Base-by-base conservation (phyloP, 2,113 vertebrate genomes). In the Tor tambroides region DNA sequence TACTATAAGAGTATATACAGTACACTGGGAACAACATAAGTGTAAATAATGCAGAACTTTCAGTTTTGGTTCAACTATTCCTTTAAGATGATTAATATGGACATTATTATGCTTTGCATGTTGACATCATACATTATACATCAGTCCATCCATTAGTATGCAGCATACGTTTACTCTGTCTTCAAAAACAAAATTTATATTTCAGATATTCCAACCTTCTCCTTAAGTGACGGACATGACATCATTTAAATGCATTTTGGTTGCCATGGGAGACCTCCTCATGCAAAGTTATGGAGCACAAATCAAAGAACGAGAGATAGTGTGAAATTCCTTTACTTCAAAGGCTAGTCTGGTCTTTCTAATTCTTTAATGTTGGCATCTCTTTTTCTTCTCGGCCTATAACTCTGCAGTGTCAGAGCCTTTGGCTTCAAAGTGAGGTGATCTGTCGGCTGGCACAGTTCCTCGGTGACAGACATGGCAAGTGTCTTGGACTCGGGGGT, bases 241-340 rank as follows among this genome's bases (percentile, higher is more conserved):
- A 56, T 85, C 28, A 81, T 88, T 75, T 65, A 81, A 67, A 85
- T 67, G 41, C n/a, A 85, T 32, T 54, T 46, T 72, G 72, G 86
- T 82, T 85, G 85, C 74, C 69, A 63, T 75, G 77, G 69, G 76
- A 85, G 78, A 84, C 43, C 38, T 35, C n/a, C 8, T 21, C 83
- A 67, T 67, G 26, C 41, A 67, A 69, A 43, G 38, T 67, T 54
- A 71, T 14, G 65, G 30, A n/a, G 63, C 19, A 12, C n/a, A 1
- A 35, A 78, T 88, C 79, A 86, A 78, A 86, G 84, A 79, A 71
- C 23, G n/a, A 69, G 23, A 71, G 59, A 86, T 65, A 86, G 74
- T 77, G 83, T 85, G 71, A 88, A 88, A 76, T 63, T 65, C 54
- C 72, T 74, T 65, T n/a, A 83, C 71, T 72, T 88, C 87, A 88